phyloP scores from a whole-genome alignment of 2,113 vertebrate species.

The Xyrauchen texanus region DNA sequence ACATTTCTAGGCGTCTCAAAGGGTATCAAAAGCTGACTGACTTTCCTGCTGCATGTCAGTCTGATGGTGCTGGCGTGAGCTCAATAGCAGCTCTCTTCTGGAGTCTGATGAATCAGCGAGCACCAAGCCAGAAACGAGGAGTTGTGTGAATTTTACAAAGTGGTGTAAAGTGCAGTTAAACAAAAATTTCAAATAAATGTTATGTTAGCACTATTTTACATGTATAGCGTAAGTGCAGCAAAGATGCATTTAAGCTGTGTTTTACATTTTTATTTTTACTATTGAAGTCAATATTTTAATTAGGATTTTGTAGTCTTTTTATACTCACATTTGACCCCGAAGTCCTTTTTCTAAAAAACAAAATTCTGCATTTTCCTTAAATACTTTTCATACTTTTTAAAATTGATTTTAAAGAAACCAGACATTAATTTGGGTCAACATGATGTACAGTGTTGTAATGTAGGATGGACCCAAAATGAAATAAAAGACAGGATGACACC shows the following conservation, averaged over 20 bases:
- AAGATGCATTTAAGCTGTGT: no score
- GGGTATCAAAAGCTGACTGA: slow-evolving; percentile 64
- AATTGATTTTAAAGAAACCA: no score
- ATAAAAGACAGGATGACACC: no score
- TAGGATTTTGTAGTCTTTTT: slow-evolving; percentile 44
- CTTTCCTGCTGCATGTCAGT: slow-evolving; percentile 38
- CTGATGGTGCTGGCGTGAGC: slow-evolving; percentile 45
- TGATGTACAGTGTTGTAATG: no score
- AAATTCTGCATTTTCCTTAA: neutral
- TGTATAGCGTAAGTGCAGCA: neutral
- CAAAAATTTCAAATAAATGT: neutral
- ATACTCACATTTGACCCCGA: slow-evolving; percentile 13
- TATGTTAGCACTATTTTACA: slow-evolving; percentile 61
- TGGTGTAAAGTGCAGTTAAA: neutral
- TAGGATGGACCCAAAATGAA: no score
- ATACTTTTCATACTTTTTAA: neutral
- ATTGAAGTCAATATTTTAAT: slow-evolving; percentile 14
- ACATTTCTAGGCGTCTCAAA: slow-evolving; percentile 70
- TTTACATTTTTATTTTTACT: slow-evolving; percentile 58
- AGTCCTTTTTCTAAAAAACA: neutral
- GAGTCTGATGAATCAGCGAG: slow-evolving; percentile 66
- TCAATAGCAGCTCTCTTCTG: slow-evolving; percentile 72
- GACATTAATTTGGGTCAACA: no score
- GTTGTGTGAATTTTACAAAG: slow-evolving; percentile 54
- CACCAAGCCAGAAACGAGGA: slow-evolving; percentile 74